Evolutionary conservation across 1,140 invertebrate species (phyloP).

Genomic region (Drosophila sturtevanti): DNA sequence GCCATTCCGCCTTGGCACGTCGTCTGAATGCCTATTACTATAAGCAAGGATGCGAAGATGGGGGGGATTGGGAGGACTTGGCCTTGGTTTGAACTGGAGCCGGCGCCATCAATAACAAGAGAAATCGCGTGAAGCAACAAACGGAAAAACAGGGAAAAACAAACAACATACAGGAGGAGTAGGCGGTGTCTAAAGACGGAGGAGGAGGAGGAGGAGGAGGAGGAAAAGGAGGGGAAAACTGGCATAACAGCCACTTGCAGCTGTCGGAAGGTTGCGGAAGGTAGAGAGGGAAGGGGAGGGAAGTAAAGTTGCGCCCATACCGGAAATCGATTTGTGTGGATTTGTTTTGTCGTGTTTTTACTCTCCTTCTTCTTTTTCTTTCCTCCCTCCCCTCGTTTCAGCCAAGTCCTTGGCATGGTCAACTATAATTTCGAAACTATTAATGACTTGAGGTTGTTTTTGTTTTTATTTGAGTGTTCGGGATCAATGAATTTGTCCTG

Average conservation of each 20-base stretch:
- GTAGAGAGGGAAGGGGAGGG: slow-evolving; percentile 27
- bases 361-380: background rate
- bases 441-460: slow-evolving; percentile 68
- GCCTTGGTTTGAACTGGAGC: slow-evolving; percentile 67
- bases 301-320: slow-evolving; percentile 28
- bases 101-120: slow-evolving; percentile 73
- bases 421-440: slow-evolving; percentile 77
- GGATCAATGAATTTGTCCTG: slow-evolving; percentile 70
- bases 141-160: slow-evolving; percentile 59
- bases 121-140: slow-evolving; percentile 63
- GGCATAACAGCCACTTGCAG: slow-evolving; percentile 57
- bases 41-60: slow-evolving; percentile 18
- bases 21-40: slow-evolving; percentile 66
- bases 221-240: background rate
- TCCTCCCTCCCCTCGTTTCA: background rate
- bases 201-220: background rate
- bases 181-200: too few relatives aligned
- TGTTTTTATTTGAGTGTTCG: slow-evolving; percentile 51
- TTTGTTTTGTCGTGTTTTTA: slow-evolving; percentile 66
- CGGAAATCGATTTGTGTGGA: slow-evolving; percentile 79
- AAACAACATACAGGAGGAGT: slow-evolving; percentile 49
- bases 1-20: slow-evolving; percentile 68
- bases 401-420: slow-evolving; percentile 51
- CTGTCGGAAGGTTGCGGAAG: slow-evolving; percentile 54
- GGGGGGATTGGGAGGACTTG: slow-evolving; percentile 4